These are phyloP conservation scores for Hesperophylax magnus DNA, from an alignment of 1,140 invertebrate genomes.

Conservation along the genomic window DNA sequence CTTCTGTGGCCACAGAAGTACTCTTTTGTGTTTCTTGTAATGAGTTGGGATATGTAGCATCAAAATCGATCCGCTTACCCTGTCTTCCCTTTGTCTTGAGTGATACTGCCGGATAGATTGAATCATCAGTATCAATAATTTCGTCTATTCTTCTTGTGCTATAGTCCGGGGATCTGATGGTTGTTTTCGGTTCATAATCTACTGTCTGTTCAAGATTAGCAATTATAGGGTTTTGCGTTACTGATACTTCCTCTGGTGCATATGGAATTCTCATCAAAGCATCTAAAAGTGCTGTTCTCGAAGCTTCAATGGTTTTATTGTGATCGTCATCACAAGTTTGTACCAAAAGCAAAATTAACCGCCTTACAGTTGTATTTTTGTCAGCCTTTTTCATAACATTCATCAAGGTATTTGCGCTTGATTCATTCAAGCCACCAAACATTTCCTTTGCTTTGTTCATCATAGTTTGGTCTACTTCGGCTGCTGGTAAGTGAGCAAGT, in stretches of 20 bases:
- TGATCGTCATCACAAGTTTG: slow-evolving; percentile 82
- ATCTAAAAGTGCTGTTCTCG: slow-evolving; percentile 75
- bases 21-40: slow-evolving; percentile 11
- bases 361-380: slow-evolving; percentile 80
- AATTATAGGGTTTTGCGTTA: slow-evolving; percentile 61
- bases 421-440: slow-evolving; percentile 81
- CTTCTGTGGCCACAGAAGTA: slow-evolving; percentile 51
- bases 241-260: slow-evolving; percentile 68
- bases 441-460: slow-evolving; percentile 79
- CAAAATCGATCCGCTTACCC: slow-evolving; percentile 64
- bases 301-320: slow-evolving; percentile 76
- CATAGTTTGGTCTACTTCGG: slow-evolving; percentile 70
- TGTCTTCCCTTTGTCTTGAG: slow-evolving; percentile 57
- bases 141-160: slow-evolving; percentile 61
- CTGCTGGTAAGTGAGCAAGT: slow-evolving; percentile 50
- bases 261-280: slow-evolving; percentile 76
- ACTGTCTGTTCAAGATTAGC: slow-evolving; percentile 46
- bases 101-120: slow-evolving; percentile 40
- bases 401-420: slow-evolving; percentile 81
- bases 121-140: slow-evolving; percentile 57
- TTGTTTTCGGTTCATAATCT: slow-evolving; percentile 55
- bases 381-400: slow-evolving; percentile 86
- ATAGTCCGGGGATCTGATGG: slow-evolving; percentile 56
- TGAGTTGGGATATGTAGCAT: slow-evolving; percentile 58
- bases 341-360: slow-evolving; percentile 82